A percentile compares a stretch with the other conserved stretches of the same genome.
These are phyloP conservation scores for Willisornis vidua DNA, from an alignment of 2,113 vertebrate genomes.

Conservation along the genomic window DNA sequence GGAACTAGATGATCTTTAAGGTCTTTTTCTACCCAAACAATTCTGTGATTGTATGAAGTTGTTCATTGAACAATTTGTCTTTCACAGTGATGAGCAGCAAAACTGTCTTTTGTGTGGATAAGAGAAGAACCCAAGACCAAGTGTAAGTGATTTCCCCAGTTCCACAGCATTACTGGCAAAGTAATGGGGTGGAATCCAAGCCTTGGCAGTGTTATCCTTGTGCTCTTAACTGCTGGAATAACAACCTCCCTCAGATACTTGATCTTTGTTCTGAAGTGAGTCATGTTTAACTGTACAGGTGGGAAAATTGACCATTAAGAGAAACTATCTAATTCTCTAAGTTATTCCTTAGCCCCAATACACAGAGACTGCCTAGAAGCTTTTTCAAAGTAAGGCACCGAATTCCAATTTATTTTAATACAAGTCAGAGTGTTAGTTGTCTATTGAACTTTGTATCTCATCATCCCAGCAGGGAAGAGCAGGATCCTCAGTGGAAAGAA, in stretches of 20 bases:
- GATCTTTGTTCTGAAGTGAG: background rate
- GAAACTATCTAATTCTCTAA: background rate
- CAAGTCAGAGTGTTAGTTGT: background rate
- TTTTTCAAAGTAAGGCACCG: background rate
- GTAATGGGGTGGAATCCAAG: background rate
- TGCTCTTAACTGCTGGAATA: background rate
- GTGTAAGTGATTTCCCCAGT: background rate
- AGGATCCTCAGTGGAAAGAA: background rate
- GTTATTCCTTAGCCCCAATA: background rate
- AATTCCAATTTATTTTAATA: background rate
- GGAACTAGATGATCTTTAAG: background rate
- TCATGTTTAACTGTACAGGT: background rate
- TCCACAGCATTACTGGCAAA: background rate
- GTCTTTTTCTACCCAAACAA: background rate
- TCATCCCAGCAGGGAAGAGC: background rate
- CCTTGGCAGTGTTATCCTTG: background rate
- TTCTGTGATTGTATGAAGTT: background rate
- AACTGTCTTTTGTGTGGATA: accelerated
- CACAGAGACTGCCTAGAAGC: background rate
- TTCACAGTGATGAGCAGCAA: background rate
- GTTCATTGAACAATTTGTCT: background rate
- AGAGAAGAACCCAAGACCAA: background rate
- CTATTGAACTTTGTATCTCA: background rate
- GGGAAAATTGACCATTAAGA: background rate
- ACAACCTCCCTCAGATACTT: background rate